These are phyloP conservation scores for Macropis europaea DNA, from an alignment of 2,888 invertebrate genomes.

Conservation along the genomic window DNA sequence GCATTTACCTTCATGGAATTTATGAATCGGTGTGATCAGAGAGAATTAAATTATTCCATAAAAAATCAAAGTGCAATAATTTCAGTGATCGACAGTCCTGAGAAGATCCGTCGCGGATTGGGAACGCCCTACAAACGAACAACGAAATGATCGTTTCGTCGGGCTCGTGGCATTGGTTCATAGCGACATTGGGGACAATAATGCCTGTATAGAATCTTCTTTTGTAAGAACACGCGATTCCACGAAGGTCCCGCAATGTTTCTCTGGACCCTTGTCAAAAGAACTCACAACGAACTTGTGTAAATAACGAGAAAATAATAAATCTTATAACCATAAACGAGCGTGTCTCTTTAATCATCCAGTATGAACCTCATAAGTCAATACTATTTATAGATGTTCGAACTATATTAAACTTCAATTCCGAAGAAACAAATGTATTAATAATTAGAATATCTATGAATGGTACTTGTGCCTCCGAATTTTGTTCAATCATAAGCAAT, in stretches of 20 bases:
- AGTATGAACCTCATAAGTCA: too few relatives aligned
- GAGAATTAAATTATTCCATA: too few relatives aligned
- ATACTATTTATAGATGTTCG: too few relatives aligned
- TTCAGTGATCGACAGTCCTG: constrained; percentile 27
- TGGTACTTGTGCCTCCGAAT: too few relatives aligned
- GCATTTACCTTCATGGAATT: too few relatives aligned
- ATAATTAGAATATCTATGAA: too few relatives aligned
- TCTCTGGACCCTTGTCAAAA: constrained; percentile 77
- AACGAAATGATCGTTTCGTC: constrained; percentile 49
- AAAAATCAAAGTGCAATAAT: constrained; percentile 56
- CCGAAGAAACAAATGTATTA: too few relatives aligned
- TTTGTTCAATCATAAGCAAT: too few relatives aligned
- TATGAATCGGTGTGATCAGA: too few relatives aligned
- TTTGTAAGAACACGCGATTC: constrained; percentile 50
- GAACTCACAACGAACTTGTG: constrained; percentile 70
- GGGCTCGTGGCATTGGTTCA: constrained; percentile 75
- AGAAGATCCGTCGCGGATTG: constrained; percentile 51
- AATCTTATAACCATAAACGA: constrained; percentile 61
- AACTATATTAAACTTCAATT: too few relatives aligned
- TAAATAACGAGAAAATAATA: constrained; percentile 74
- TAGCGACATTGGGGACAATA: constrained; percentile 75
- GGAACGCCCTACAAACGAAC: constrained; percentile 36
- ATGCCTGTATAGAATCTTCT: constrained; percentile 67
- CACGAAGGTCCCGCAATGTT: constrained; percentile 70
- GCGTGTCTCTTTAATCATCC: background rate